Base-by-base conservation (phyloP, 2,797 vertebrate genomes). In the Cetoscarus ocellatus region DNA sequence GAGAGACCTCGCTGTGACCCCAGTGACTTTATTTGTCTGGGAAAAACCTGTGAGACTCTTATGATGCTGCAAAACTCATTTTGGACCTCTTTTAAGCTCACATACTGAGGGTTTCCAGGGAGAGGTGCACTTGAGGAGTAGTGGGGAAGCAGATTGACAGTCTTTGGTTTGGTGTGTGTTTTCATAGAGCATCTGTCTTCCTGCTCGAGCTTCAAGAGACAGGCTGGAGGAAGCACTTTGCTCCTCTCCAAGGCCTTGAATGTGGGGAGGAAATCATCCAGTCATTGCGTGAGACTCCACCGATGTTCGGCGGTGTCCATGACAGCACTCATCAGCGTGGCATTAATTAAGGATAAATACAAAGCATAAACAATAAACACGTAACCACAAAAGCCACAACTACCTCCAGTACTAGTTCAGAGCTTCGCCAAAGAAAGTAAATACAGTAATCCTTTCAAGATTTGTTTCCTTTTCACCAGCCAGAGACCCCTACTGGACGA, bases 261-360 rank as follows among this genome's bases (percentile, higher is more conserved):
- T 75, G 72, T 67, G 82, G 77, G 65, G 64, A 86, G 83, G 80
- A 82, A 86, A 89, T 86, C 57, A 79, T 83, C 86, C 61, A 44
- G 85, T 75, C 82, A 82, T 94, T 86, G 94, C 93, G 90, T 95
- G 94, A 94, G 92, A 94, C 65, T 74, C 65, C n/a, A 71, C 84
- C 57, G 61, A 91, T 84, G 80, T 86, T 90, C 66, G 17, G 65
- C 79, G 58, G 67, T 85, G 86, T 92, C 88, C 91, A 84, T 93
- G 89, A 92, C 89, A 91, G 84, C 81, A 75, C 70, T 95, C 92
- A 68, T 91, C 93, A 94, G 88, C 77, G 83, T 79, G 67, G 87
- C 88, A 92, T 93, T 95, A 94, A 94, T 94, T 95, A 84, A 81
- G 89, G 92, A 90, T 86, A 94, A 93, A 94, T 93, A 91, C 88